Evolutionary conservation across 2,113 vertebrate species (phyloP), one percentile per base, ranked within the genome.

Genomic region (Okapia johnstoni): DNA sequence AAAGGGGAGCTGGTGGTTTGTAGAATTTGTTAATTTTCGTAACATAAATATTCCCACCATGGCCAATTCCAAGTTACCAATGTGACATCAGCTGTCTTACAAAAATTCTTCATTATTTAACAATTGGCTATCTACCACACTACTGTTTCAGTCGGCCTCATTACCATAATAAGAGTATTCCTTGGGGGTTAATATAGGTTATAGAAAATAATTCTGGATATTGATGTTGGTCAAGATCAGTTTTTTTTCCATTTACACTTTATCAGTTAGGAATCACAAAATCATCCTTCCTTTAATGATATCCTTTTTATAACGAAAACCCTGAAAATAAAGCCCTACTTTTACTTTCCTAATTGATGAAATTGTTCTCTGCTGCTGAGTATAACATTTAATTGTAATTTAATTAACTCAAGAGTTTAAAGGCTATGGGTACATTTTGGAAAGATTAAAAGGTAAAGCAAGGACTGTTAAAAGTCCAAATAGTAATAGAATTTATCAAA

Each of bases 341-440:
- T 89, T 90, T 85, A 57, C 73, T 95, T 90, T 90, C 50, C 88
- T 93, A 79, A 80, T 52, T 73, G 90, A 48, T 88, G 23, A 88
- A 93, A 88, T 81, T 85, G 54, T 66, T 88, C 77, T 90, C 54
- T 93, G 54, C 79, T 88, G 46, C 55, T 96, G 43, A 54, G 3
- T 25, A 90, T 89, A 80, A 14, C 6, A 87, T 94, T 96, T 97
- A 60, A 80, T 90, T 94, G 28, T 60, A 93, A 90, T 85, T 84
- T 96, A 85, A 90, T 85, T 97, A 96, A 48, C 14, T 94, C 54
- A 88, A 94, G 85, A 85, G 60, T 88, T 94, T 90, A 88, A 93
- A 85, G 21, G 19, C 36, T 77, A 5, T 86, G 28, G 43, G 11
- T 79, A n/a, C 8, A n/a, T 92, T 87, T 92, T 76, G 15, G 46